Base-by-base conservation (phyloP, 2,888 invertebrate genomes). In the Matsumyia berberina region DNA sequence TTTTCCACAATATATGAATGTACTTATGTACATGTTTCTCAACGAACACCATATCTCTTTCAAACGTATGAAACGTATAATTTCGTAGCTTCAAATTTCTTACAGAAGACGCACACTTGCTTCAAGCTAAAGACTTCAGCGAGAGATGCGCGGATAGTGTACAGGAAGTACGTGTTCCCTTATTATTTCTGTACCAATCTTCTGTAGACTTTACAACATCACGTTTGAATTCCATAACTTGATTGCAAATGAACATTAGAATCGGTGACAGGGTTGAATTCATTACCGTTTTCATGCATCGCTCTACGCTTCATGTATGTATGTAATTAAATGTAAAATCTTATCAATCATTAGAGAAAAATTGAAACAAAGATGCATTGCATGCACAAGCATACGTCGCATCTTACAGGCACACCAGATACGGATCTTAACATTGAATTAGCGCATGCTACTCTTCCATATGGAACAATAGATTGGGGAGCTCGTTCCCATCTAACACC, bases 371-470 rank as follows among this genome's bases (percentile, higher is more conserved):
- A 73, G 60, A 51, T 70, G 37, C 66, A 70, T 62, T 55, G 46
- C 83, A 78, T 78, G 83, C 78, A 73, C 31, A 55, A 53, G 46
- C 11, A 46, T 57, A 55, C 53, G 53, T 35, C 55, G 67, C 49
- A 62, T 42, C 62, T 60, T 67, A 37, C 2, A 55, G 15, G 51
- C 31, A 62, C 42, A 37, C 33, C 7, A 83, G 79, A 79, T 79
- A 70, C 39, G 19, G n/a, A 85, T 80, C 85, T 66, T 29, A 70
- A 17, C 79, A 85, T 85, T 85, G 79, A 85, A 74, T 74, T 64
- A 85, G 74, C 79, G 74, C 85, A 85, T 85, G 85, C 64, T 70
- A 85, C 33, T 73, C 69, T 74, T 62, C 37, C 79, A 64, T 39
- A 51, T 83, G 79, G 73, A 83, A 83, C 83, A 83, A 79, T 62